Evolutionary conservation across 2,888 invertebrate genomes (phyloP), one percentile per base, ranked within the genome.

Genomic region (Platycnemis pennipes): DNA sequence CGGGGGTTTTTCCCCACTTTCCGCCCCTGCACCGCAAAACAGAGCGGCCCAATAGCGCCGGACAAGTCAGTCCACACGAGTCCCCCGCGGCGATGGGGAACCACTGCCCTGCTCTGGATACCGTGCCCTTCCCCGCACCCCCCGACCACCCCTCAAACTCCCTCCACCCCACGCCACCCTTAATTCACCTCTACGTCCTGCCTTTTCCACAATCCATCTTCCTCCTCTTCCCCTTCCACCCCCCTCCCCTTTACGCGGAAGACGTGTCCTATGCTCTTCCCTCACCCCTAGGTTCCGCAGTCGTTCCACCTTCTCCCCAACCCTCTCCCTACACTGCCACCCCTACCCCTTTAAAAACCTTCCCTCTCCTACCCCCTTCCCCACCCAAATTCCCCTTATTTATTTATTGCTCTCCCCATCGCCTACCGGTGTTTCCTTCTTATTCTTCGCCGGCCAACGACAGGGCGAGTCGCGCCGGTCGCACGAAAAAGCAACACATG

Each of bases 381-480:
- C 31, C 53, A 22, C 56, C 31, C 19, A 26, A 89, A 56, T 53
- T 89, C 42, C 56, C 89, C 53, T 56, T 89, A 42, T 89, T 77
- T 77, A 77, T 77, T 77, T 77, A 77, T 77, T 77, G 77, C 77
- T 26, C 26, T 77, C 77, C 77, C 77, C 77, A 77, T 77, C 77
- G 77, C 37, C 77, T 77, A 77, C 77, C 37, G 77, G 77, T 77
- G 77, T 77, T 77, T 26, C 77, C 77, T 77, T 26, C 77, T 77
- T 77, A 77, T 77, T 77, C 77, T 77, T 77, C 77, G 31, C 53
- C 56, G 49, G 89, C 42, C 89, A 77, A 77, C 77, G 77, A 77
- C 77, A 42, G 89, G 53, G 89, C 89, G 89, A 89, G 89, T 89
- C 89, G 42, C 89, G 56, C 91, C 44, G 91, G 77, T 77, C 77